Evolutionary conservation across 2,797 vertebrate genomes (phyloP).

Genomic region (Iguana delicatissima): DNA sequence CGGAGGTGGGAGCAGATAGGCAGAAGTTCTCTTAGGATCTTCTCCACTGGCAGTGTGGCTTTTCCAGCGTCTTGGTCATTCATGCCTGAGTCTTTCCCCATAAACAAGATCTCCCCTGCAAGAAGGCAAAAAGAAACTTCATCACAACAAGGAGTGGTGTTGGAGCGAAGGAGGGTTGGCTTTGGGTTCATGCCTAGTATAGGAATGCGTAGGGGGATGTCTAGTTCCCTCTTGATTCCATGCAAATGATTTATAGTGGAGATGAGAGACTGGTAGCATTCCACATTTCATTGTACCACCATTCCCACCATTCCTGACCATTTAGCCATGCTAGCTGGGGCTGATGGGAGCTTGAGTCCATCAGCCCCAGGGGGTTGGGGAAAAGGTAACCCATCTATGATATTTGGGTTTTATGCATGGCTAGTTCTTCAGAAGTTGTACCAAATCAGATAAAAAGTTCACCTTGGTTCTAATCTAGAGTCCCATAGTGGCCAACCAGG

Average conservation of each 20-base stretch:
- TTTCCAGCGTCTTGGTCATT: background rate
- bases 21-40: conserved; percentile 83
- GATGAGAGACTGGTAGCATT: too few species aligned
- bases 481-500: too few species aligned
- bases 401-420: background rate
- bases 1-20: conserved; percentile 79
- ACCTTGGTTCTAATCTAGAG: background rate
- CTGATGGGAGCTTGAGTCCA: too few species aligned
- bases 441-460: background rate
- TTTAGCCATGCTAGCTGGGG: too few species aligned
- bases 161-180: too few species aligned
- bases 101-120: conserved; percentile 32
- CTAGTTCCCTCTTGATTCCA: background rate
- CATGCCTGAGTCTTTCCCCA: background rate
- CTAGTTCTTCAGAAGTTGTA: background rate
- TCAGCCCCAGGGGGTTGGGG: too few species aligned
- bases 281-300: too few species aligned
- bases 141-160: too few species aligned
- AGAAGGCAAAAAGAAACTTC: background rate
- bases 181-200: too few species aligned
- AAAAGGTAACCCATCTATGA: background rate
- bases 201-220: too few species aligned
- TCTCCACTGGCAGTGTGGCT: conserved; percentile 70
- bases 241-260: background rate
- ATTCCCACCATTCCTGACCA: too few species aligned